phyloP scores from a whole-genome alignment of 2,797 vertebrate species.

The Cyprinodon diabolis region DNA sequence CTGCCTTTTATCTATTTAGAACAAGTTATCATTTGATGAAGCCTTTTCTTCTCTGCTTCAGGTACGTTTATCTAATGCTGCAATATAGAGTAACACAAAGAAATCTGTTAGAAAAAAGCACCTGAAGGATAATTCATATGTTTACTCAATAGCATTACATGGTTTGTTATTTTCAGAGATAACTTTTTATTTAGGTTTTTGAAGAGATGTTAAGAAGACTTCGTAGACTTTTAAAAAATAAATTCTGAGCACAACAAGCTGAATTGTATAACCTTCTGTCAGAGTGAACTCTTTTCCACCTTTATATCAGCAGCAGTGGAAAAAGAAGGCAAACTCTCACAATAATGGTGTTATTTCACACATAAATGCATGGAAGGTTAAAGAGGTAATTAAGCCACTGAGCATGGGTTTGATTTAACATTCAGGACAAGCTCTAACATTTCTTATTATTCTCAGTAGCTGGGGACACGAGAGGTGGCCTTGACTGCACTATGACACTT shows the following conservation, averaged over 20 bases:
- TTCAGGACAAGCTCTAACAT: conserved; percentile 6
- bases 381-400: conserved; percentile 4
- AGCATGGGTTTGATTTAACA: conserved; percentile 20
- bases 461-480: conserved; percentile 1
- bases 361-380: not conserved
- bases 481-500: not conserved
- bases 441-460: conserved; percentile 8
- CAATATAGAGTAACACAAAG: not conserved
- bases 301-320: not conserved
- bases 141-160: conserved; percentile 21
- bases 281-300: not conserved
- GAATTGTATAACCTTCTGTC: not conserved
- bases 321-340: not conserved
- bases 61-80: not conserved
- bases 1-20: not conserved
- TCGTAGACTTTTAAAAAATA: conserved; percentile 7
- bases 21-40: not conserved
- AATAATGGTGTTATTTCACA: conserved; percentile 9
- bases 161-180: not conserved
- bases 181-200: not conserved
- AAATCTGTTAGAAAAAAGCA: not conserved
- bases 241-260: conserved; percentile 1
- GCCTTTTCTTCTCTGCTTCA: not conserved
- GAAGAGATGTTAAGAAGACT: not conserved
- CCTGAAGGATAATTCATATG: not conserved